Evolutionary conservation across 2,797 vertebrate genomes (phyloP).

Genomic region (Falco berigora): DNA sequence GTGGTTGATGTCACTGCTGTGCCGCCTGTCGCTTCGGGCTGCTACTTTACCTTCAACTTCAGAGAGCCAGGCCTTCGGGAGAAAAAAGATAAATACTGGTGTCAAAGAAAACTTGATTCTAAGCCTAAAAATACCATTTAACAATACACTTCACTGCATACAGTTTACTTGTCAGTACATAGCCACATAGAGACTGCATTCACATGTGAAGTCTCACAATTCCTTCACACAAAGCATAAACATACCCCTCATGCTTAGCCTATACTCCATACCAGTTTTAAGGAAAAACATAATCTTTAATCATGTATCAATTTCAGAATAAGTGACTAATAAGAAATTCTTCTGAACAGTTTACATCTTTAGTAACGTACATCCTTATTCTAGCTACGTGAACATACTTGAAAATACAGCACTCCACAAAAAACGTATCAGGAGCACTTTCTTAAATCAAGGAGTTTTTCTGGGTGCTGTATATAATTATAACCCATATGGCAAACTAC

Average conservation of each 20-base stretch:
- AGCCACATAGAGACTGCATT: neutral
- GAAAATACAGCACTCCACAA: neutral
- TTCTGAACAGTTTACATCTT: neutral
- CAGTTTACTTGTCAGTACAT: neutral
- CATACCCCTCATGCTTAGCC: neutral
- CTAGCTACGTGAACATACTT: neutral
- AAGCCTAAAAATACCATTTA: neutral
- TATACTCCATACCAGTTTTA: neutral
- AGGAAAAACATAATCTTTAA: neutral
- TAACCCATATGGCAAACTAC: neutral
- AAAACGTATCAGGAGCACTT: neutral
- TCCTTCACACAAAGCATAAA: neutral
- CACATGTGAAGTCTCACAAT: neutral
- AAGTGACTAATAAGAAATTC: neutral
- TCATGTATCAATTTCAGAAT: neutral
- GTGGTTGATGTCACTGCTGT: conserved; percentile 94
- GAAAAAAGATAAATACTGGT: neutral
- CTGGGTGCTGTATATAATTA: neutral
- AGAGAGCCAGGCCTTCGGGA: conserved; percentile 87
- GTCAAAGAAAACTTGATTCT: neutral
- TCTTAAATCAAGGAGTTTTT: neutral
- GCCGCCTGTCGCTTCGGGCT: conserved; percentile 85
- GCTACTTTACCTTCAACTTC: conserved; percentile 96
- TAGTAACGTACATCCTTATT: neutral
- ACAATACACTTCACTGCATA: neutral